Conservation (phyloP, 2,797 vertebrate genomes). For the Avahi laniger region DNA sequence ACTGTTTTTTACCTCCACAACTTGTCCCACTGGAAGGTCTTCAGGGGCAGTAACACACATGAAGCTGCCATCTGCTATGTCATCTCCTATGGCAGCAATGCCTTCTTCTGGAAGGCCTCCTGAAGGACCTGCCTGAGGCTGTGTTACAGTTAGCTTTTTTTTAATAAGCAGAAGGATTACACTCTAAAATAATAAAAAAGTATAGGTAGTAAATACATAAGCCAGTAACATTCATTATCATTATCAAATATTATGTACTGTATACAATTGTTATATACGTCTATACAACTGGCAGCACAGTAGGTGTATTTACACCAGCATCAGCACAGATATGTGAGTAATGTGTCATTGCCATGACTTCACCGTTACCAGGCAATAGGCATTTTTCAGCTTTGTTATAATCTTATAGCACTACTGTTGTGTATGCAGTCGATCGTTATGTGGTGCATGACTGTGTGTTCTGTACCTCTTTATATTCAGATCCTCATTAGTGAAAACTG, state of each 20-base stretch:
- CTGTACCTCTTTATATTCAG: not conserved
- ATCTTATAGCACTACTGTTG: not conserved
- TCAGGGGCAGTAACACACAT: not conserved
- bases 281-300: not conserved
- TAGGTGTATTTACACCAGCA: not conserved
- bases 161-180: not conserved
- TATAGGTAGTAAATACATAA: not conserved
- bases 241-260: not conserved
- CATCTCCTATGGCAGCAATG: not conserved
- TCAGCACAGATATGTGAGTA: not conserved
- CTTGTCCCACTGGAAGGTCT: not conserved
- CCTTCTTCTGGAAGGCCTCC: not conserved
- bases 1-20: not conserved
- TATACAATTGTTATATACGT: not conserved
- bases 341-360: not conserved
- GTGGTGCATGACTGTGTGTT: not conserved
- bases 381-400: not conserved
- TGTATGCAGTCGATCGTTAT: not conserved
- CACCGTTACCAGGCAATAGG: not conserved
- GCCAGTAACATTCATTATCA: not conserved
- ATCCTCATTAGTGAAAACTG: not conserved
- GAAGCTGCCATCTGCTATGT: too few relatives aligned
- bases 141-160: not conserved
- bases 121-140: not conserved
- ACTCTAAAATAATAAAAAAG: not conserved